phyloP scores from a whole-genome alignment of 2,888 invertebrate species.

The Brassicogethes aeneus region DNA sequence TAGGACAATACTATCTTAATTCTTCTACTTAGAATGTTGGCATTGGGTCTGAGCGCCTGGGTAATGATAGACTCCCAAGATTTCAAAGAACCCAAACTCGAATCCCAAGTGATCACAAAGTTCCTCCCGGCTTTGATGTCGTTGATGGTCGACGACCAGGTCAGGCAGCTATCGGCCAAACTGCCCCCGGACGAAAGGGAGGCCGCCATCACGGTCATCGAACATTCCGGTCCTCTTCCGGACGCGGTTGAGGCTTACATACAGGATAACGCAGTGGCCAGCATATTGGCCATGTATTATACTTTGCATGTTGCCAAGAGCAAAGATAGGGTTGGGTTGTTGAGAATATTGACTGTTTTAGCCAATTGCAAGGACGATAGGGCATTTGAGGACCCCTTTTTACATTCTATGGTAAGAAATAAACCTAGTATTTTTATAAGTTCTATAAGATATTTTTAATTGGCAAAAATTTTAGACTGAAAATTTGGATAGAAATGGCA shows the following conservation, averaged over 20 bases:
- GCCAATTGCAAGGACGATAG: constrained; percentile 86
- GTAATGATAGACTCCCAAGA: constrained; percentile 94
- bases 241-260: constrained; percentile 91
- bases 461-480: too few relatives aligned
- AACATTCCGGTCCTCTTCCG: constrained; percentile 87
- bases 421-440: constrained; percentile 1
- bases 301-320: constrained; percentile 79
- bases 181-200: constrained; percentile 89
- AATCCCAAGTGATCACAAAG: constrained; percentile 87
- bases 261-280: constrained; percentile 84
- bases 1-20: constrained; percentile 84
- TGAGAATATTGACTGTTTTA: constrained; percentile 81
- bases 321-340: constrained; percentile 69
- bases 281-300: constrained; percentile 91
- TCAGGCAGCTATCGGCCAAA: constrained; percentile 73
- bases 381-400: constrained; percentile 90
- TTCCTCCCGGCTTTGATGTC: constrained; percentile 91
- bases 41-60: constrained; percentile 90
- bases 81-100: constrained; percentile 91
- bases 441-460: too few relatives aligned
- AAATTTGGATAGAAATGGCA: too few relatives aligned
- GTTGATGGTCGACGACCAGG: constrained; percentile 84
- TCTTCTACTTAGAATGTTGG: constrained; percentile 81
- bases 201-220: constrained; percentile 86
- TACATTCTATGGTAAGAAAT: constrained; percentile 71